Base-by-base conservation (phyloP, 2,113 vertebrate species). In the Amphiprion ocellaris region DNA sequence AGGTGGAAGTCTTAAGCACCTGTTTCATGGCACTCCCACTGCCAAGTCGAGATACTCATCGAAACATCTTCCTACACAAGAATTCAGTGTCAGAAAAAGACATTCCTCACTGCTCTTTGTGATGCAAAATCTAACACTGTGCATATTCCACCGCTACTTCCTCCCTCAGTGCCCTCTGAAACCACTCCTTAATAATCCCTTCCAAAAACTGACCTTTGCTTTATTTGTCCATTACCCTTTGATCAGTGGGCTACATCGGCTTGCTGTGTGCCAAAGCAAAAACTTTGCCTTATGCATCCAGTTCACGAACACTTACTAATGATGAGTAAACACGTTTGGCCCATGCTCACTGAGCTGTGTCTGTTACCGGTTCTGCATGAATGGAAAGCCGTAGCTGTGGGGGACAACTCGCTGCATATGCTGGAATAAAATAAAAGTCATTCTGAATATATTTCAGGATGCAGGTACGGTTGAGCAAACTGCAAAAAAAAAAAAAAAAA, bases 331-430 rank as follows among this genome's bases (percentile, higher is more conserved):
- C 81, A 84, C 21, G 46, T 79, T 88, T 64, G 79, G 79, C 62
- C 68, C 55, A 15, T 56, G 76, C 64, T 90, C 86, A 84, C 56
- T 86, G 73, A 89, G 81, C 87, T 81, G 82, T 81, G 81, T 61
- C 80, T 33, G 63, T 69, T 74, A 67, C 86, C 64, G 79, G 86
- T 91, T 90, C 86, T 89, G 91, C 87, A 86, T 88, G 87, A 87
- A 26, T 84, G 78, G 28, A 72, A 79, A 84, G 26, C 73, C 61
- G 66, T 77, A 33, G 72, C 85, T 76, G 46, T 64, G 65, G 80
- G 82, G 76, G 68, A 84, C 72, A 65, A 41, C 60, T 55, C 47
- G 15, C 79, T 30, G 69, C 70, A 61, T 41, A 61, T 15, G 44
- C 61, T 66, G 65, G 7, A 52, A 58, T 8, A 37, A 37, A 37